Evolutionary conservation across 2,113 vertebrate genomes (phyloP), one percentile per base, ranked within the genome.

Genomic region (Callithrix jacchus): DNA sequence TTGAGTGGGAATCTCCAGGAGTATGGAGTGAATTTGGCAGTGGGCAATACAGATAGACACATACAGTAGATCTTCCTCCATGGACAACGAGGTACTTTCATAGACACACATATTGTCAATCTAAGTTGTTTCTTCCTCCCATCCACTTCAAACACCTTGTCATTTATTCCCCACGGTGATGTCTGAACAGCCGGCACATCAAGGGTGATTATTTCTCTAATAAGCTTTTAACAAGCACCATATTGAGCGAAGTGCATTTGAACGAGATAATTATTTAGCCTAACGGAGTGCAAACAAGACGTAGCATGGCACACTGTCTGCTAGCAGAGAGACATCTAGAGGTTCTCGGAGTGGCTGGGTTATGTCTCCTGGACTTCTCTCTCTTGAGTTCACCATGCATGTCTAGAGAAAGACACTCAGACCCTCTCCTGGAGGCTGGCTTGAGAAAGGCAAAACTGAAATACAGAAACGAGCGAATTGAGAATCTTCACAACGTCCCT

Each of bases 181-280:
- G n/a, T 92, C 54, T 96, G 91, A 95, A n/a, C 0, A 1, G 92
- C 98, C 82, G 40, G 92, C 0, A 47, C 18, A 40, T 80, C 70
- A n/a, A 93, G 95, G 94, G 96, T 68, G 89, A 45, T 93, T 66
- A 14, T 94, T 87, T 94, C 96, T 90, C 92, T 95, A 58, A 91
- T 86, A 61, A 93, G 89, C 89, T 97, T 96, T 96, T 95, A 96
- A 93, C 68, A 90, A 96, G 96, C 94, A 83, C 93, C 95, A 45
- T 64, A 82, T 91, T 91, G 93, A 98, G 95, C 8, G 45, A 40
- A 61, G 97, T 92, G 86, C 93, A 49, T 96, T 95, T 96, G 93
- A 97, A 58, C 56, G 52, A 96, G 95, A 95, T 92, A 80, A 82
- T 97, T 40, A 87, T 85, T 93, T 70, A 92, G 95, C 96, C 66